phyloP scores from a whole-genome alignment of 2,797 vertebrate genomes.

The Botia almorhae region DNA sequence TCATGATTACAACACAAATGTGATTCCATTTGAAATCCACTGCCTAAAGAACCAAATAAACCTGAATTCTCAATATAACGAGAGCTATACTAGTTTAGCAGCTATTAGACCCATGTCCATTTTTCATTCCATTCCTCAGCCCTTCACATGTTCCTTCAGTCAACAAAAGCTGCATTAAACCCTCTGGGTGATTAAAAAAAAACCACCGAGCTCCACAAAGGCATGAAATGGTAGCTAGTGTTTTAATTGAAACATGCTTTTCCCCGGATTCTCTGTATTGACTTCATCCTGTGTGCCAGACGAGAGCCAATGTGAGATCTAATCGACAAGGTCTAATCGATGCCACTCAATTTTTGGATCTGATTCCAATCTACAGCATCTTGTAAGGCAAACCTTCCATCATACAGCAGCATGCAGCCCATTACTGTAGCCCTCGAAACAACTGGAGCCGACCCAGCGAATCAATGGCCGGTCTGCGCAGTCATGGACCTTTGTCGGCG shows the following conservation, averaged over 20 bases:
- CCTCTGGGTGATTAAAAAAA: slow-evolving; percentile 46
- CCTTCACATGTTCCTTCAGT: slow-evolving; percentile 30
- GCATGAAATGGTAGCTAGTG: slow-evolving; percentile 76
- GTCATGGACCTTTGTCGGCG: slow-evolving; percentile 11
- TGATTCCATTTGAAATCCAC: neutral
- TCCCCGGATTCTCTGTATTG: slow-evolving; percentile 48
- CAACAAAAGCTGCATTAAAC: slow-evolving; percentile 39
- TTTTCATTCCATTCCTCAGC: slow-evolving; percentile 34
- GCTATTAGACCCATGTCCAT: slow-evolving; percentile 38
- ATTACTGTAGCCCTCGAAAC: slow-evolving; percentile 39
- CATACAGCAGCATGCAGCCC: slow-evolving; percentile 34
- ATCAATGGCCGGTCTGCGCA: slow-evolving; percentile 43
- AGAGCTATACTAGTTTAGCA: slow-evolving; percentile 30
- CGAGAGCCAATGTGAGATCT: slow-evolving; percentile 54
- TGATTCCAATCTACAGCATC: slow-evolving; percentile 54
- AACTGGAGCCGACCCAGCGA: slow-evolving; percentile 25
- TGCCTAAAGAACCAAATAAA: neutral
- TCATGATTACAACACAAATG: neutral
- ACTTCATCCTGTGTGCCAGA: slow-evolving; percentile 38
- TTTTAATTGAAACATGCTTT: slow-evolving; percentile 70
- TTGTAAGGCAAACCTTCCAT: slow-evolving; percentile 41
- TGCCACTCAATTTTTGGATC: slow-evolving; percentile 72
- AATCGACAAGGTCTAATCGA: slow-evolving; percentile 69
- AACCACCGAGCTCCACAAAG: slow-evolving; percentile 65
- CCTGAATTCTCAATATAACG: slow-evolving; percentile 1